These are phyloP conservation scores for Mirza zaza DNA, from an alignment of 2,113 vertebrate genomes.

Conservation along the genomic window DNA sequence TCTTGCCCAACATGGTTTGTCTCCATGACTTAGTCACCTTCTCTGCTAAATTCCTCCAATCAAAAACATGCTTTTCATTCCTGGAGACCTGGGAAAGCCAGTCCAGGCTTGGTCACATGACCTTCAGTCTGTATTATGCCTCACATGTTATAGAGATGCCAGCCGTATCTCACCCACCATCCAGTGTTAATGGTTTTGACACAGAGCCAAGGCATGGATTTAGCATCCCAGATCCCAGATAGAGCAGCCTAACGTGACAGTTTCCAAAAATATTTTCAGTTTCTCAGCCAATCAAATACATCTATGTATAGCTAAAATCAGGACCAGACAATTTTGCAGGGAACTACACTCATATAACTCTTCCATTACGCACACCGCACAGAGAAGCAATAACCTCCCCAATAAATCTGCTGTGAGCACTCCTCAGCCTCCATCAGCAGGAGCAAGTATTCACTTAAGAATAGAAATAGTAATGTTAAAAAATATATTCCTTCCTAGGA, in stretches of 20 bases:
- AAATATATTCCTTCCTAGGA: constrained; percentile 56
- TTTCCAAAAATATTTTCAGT: not conserved
- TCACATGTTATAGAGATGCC: rapidly evolving
- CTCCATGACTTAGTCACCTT: not conserved
- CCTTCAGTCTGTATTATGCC: not conserved
- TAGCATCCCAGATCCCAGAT: not conserved
- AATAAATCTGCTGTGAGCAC: constrained; percentile 78
- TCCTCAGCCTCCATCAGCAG: constrained; percentile 68
- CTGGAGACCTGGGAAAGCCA: not conserved
- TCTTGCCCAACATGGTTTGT: not conserved
- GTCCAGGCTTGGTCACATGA: not conserved
- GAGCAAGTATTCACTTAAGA: constrained; percentile 73
- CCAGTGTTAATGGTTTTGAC: not conserved
- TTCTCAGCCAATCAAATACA: not conserved
- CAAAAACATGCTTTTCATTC: not conserved
- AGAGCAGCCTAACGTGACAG: not conserved
- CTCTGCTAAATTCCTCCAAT: not conserved
- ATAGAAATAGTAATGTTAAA: constrained; percentile 71
- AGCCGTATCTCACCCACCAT: not conserved
- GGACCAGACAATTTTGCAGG: not conserved
- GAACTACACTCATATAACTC: not conserved
- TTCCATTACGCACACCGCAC: not conserved
- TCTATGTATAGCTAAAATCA: not conserved
- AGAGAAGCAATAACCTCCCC: constrained; percentile 73
- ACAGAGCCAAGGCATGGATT: not conserved